Evolutionary conservation across 2,888 invertebrate genomes (phyloP).

Genomic region (Deroplatys truncata): DNA sequence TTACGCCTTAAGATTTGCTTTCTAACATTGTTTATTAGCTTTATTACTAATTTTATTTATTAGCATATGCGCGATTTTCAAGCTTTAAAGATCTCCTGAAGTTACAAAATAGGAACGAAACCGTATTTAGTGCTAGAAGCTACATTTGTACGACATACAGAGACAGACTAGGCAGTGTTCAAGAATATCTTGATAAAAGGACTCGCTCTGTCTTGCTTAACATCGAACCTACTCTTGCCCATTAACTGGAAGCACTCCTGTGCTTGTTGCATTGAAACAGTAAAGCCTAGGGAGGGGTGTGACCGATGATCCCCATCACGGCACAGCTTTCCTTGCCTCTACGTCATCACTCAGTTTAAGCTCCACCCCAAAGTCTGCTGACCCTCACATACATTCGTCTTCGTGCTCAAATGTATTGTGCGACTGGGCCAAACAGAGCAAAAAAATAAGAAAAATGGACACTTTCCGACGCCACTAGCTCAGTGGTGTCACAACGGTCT

Average conservation of each 20-base stretch:
- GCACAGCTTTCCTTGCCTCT: background rate
- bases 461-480: background rate
- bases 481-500: background rate
- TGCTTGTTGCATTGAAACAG: background rate
- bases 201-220: background rate
- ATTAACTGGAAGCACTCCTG: background rate
- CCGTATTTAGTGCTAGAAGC: background rate
- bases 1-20: no score
- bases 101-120: background rate
- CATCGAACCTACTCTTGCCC: background rate
- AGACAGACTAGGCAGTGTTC: background rate
- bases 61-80: no score
- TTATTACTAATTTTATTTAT: no score
- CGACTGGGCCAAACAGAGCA: background rate
- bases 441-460: background rate
- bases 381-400: background rate
- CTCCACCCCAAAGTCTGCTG: background rate
- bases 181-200: background rate
- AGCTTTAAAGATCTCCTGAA: no score
- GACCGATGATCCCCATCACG: background rate
- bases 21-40: no score
- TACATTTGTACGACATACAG: background rate
- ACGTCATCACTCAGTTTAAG: background rate
- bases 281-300: background rate
- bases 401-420: background rate